These are phyloP conservation scores for Goniozus legneri DNA, from an alignment of 1,140 invertebrate genomes.

Conservation along the genomic window DNA sequence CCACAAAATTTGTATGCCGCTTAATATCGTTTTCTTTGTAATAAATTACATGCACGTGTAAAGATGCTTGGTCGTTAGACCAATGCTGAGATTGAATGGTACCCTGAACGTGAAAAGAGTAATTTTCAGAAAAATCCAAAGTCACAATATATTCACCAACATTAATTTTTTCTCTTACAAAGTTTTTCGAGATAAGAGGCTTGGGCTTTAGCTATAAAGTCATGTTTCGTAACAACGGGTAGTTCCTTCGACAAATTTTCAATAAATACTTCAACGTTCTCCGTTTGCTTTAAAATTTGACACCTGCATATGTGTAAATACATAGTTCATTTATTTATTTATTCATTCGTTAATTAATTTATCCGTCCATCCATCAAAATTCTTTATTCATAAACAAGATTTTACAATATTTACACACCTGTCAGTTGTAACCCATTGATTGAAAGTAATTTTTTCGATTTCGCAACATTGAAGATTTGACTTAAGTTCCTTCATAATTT, in stretches of 20 bases:
- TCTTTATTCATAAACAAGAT: not conserved
- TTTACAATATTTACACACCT: not conserved
- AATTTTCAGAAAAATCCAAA: not conserved
- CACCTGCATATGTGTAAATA: not conserved
- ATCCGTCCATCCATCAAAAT: not conserved
- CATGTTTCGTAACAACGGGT: not conserved
- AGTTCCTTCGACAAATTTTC: not conserved
- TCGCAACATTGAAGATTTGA: not conserved
- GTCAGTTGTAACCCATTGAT: not conserved
- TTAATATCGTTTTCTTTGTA: not conserved
- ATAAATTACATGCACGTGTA: not conserved
- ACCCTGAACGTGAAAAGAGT: no score
- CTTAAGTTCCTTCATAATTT: not conserved
- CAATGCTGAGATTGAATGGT: no score
- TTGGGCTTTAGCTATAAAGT: constrained; percentile 1
- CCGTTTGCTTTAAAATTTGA: not conserved
- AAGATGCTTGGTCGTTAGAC: not conserved
- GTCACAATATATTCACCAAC: not conserved
- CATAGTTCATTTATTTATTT: not conserved
- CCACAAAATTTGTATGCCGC: not conserved
- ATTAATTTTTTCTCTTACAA: not conserved
- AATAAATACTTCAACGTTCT: not conserved
- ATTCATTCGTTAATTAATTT: not conserved
- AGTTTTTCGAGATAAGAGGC: not conserved
- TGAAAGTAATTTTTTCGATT: not conserved